Evolutionary conservation across 2,113 vertebrate genomes (phyloP), one percentile per base, ranked within the genome.

Genomic region (Peromyscus leucopus): DNA sequence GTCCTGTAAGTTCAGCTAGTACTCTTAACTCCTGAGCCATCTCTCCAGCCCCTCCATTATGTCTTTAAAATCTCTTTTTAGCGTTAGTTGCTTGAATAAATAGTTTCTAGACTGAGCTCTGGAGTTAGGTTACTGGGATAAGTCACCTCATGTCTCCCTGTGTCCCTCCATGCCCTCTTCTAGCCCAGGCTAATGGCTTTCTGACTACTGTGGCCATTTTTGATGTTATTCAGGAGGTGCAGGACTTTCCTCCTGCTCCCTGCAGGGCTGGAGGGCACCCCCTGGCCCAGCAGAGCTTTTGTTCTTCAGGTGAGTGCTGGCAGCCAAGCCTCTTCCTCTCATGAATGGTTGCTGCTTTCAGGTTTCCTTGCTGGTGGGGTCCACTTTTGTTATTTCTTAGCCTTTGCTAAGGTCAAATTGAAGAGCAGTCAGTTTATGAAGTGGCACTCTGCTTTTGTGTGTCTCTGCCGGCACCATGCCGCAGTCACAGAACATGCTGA

Each of bases 191-290:
- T 12, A 59, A 0, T 51, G 57, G 39, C 15, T 31, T 67, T 88
- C 57, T 59, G 28, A 57, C 9, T 67, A 15, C 0, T 16, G 65
- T 22, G 10, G 59, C 26, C 4, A 11, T 33, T 83, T 22, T 16
- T 36, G 71, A 28, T 84, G 24, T 55, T 0, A 33, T 93, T 24
- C 69, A 59, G 3, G 7, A 4, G 61, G 42, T 91, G 28, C 10
- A 42, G 0, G 9, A 26, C 63, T 78, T 61, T 13, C 12, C 55
- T 15, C 55, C 22, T 9, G 21, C 3, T 0, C 1, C 21, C 39
- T 36, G 28, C 5, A 74, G 69, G 69, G 31, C 33, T 74, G 11
- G 46, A 42, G 55, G 39, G 6, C 19, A 9, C 5, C 46, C 42
- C 26, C 24, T 42, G 26, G 26, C 31, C 28, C 39, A 17, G 13